Evolutionary conservation across 2,888 invertebrate species (phyloP).

Genomic region (Busseola fusca): DNA sequence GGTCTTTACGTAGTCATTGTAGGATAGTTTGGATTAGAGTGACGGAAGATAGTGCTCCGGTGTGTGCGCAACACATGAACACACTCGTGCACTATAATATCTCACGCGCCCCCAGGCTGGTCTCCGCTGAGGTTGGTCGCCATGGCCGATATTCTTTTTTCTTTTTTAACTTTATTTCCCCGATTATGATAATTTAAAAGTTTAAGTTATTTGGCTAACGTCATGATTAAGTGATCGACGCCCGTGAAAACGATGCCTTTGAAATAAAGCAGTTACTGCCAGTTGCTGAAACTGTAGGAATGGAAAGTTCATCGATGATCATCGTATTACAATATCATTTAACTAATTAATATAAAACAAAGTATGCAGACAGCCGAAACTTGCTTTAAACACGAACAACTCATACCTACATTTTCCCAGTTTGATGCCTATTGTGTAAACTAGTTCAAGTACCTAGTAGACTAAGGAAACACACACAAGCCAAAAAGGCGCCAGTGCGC

Average conservation of each 20-base stretch:
- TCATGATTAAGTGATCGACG: background rate
- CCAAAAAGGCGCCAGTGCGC: too few relatives aligned
- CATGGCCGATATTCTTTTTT: too few relatives aligned
- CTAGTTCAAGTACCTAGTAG: background rate
- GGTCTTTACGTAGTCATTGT: background rate
- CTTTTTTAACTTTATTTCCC: too few relatives aligned
- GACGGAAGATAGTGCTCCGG: background rate
- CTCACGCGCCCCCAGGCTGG: background rate
- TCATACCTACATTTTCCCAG: background rate
- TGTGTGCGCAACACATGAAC: too few relatives aligned
- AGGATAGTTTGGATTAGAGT: background rate
- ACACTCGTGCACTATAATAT: background rate
- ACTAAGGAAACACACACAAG: too few relatives aligned
- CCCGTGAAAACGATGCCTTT: background rate
- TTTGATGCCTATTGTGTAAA: background rate
- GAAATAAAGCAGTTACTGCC: background rate
- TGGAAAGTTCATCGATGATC: background rate
- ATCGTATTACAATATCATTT: background rate
- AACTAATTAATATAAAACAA: background rate
- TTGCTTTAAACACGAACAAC: background rate
- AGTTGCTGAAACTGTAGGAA: background rate
- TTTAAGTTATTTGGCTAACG: constrained; percentile 1
- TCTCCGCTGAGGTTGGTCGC: background rate
- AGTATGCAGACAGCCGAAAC: background rate
- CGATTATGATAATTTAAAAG: constrained; percentile 6